These are phyloP conservation scores for Uropsilus gracilis DNA, from an alignment of 2,113 vertebrate genomes.

Conservation along the genomic window DNA sequence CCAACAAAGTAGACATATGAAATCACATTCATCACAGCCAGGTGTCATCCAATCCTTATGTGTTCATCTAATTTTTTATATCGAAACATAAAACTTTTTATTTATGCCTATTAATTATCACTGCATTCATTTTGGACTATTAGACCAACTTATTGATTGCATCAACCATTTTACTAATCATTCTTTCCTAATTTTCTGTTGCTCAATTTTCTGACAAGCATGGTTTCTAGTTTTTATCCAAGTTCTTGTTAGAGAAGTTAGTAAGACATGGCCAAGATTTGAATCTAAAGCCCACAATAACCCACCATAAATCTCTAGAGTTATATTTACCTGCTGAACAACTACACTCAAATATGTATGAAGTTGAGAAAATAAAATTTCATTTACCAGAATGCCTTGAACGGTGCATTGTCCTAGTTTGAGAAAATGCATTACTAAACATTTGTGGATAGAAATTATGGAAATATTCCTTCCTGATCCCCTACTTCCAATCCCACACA, in stretches of 20 bases:
- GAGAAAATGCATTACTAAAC: not conserved
- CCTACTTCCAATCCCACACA: not conserved
- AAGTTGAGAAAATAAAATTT: conserved; percentile 11
- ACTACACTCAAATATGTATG: not conserved
- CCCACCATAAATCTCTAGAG: not conserved
- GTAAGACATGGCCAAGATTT: not conserved
- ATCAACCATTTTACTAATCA: not conserved
- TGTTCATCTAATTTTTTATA: not conserved
- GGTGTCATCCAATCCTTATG: not conserved
- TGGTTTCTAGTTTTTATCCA: not conserved
- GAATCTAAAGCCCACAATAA: not conserved
- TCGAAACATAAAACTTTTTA: conserved; percentile 5
- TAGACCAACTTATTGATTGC: not conserved
- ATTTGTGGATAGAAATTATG: no score
- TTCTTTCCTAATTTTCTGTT: conserved; percentile 25
- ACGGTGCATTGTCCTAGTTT: not conserved
- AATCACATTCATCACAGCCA: not conserved
- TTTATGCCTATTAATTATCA: not conserved
- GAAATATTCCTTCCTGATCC: no score
- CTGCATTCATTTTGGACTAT: not conserved
- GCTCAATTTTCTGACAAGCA: not conserved
- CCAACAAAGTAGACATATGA: not conserved
- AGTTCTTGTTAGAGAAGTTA: not conserved
- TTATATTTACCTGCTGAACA: not conserved
- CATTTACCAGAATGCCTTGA: not conserved